Conservation (phyloP, 2,113 vertebrate species). For the Perca fluviatilis region DNA sequence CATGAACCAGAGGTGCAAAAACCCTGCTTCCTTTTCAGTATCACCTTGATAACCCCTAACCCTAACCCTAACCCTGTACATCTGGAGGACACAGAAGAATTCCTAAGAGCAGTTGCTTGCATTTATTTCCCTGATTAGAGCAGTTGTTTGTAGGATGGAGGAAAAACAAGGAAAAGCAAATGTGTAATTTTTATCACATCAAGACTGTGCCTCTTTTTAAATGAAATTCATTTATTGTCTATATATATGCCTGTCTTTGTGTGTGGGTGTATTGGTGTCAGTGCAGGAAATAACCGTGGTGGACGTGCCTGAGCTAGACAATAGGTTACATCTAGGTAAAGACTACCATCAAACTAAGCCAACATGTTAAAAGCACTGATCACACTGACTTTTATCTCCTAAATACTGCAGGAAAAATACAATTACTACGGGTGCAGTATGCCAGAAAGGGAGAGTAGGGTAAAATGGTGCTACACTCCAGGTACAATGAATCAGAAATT, state of each 20-base stretch:
- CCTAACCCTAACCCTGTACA: background rate
- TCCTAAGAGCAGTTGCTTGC: conserved; percentile 12
- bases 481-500: conserved; percentile 46
- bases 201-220: conserved; percentile 11
- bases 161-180: conserved; percentile 20
- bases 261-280: conserved; percentile 13
- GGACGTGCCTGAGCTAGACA: background rate
- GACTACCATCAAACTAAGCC: conserved; percentile 3
- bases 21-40: conserved; percentile 17
- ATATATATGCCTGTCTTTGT: background rate
- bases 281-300: background rate
- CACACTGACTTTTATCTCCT: conserved; percentile 2
- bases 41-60: background rate
- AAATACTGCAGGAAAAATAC: conserved; percentile 10
- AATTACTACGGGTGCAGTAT: background rate
- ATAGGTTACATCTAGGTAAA: conserved; percentile 10
- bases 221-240: background rate
- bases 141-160: background rate
- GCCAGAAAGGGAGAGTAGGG: conserved; percentile 14
- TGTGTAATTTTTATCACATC: conserved; percentile 21
- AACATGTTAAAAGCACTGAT: background rate
- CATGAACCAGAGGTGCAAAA: conserved; percentile 41
- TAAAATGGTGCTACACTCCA: conserved; percentile 33
- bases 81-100: conserved; percentile 17
- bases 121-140: conserved; percentile 13